These are phyloP conservation scores for Tiliacea citrago DNA, from an alignment of 2,888 invertebrate genomes.

Conservation along the genomic window DNA sequence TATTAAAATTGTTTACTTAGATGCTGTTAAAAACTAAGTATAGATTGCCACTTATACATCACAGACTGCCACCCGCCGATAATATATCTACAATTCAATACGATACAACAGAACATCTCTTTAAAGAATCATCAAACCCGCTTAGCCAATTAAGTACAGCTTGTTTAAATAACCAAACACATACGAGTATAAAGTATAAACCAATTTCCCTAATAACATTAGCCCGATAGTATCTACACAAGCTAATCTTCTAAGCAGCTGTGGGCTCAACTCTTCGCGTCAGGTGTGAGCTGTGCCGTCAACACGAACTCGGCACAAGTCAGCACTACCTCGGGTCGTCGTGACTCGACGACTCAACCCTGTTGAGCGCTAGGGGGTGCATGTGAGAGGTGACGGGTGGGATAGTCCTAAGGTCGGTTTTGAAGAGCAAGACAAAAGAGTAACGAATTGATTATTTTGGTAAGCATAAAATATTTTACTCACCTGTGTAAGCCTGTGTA, in stretches of 20 bases:
- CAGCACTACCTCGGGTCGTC: constrained; percentile 27
- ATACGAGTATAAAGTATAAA: too few species aligned
- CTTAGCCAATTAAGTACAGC: background rate
- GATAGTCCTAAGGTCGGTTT: constrained; percentile 20
- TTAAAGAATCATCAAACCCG: background rate
- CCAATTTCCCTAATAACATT: constrained; percentile 18
- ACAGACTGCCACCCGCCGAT: background rate
- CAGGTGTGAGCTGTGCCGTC: constrained; percentile 55
- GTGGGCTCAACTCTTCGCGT: constrained; percentile 40
- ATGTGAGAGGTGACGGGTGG: background rate
- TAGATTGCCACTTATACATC: background rate
- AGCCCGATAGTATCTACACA: constrained; percentile 20
- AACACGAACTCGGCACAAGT: constrained; percentile 34
- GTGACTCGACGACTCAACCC: constrained; percentile 73
- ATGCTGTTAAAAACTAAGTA: too few species aligned
- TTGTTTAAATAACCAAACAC: background rate
- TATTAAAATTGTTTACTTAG: background rate
- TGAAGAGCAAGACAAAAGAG: background rate
- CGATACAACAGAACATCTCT: background rate
- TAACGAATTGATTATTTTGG: background rate
- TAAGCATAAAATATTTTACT: background rate
- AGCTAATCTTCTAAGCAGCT: constrained; percentile 45
- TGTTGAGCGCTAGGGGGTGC: constrained; percentile 78
- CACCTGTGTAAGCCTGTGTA: background rate
- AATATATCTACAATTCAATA: background rate